Conservation (phyloP, 2,797 vertebrate genomes). For the Glyptemys insculpta region DNA sequence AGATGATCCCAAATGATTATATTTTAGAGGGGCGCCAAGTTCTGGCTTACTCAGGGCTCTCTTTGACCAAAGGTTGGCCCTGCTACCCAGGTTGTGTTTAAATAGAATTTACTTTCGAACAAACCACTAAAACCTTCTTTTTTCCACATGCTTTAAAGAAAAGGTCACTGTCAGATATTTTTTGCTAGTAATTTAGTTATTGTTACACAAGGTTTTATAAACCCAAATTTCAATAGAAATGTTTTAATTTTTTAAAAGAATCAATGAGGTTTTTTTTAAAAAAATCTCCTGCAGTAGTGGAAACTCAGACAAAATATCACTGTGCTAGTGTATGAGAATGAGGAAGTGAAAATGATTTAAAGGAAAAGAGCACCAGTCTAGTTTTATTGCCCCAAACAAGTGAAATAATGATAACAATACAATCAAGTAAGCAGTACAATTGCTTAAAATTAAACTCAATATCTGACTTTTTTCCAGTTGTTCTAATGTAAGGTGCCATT, state of each 20-base stretch:
- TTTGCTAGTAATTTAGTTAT: accelerated
- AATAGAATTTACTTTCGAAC: not conserved
- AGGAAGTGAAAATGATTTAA: not conserved
- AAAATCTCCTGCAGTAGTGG: not conserved
- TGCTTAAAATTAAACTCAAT: not conserved
- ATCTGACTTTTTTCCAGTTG: accelerated
- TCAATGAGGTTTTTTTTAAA: not conserved
- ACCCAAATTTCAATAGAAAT: accelerated
- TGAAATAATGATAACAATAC: not conserved
- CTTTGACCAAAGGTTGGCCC: not conserved
- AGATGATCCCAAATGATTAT: not conserved
- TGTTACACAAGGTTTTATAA: not conserved
- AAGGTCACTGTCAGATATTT: not conserved
- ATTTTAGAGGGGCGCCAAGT: not conserved
- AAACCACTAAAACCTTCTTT: accelerated
- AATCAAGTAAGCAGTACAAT: not conserved
- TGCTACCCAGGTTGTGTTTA: not conserved
- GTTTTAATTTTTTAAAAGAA: not conserved
- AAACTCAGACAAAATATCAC: not conserved
- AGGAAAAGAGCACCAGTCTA: not conserved
- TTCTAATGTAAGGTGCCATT: accelerated
- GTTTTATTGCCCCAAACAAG: accelerated
- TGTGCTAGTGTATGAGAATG: not conserved
- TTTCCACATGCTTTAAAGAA: not conserved
- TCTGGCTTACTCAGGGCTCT: not conserved